These are phyloP conservation scores for Drosophila arawakana DNA, from an alignment of 1,140 invertebrate genomes.

Conservation along the genomic window DNA sequence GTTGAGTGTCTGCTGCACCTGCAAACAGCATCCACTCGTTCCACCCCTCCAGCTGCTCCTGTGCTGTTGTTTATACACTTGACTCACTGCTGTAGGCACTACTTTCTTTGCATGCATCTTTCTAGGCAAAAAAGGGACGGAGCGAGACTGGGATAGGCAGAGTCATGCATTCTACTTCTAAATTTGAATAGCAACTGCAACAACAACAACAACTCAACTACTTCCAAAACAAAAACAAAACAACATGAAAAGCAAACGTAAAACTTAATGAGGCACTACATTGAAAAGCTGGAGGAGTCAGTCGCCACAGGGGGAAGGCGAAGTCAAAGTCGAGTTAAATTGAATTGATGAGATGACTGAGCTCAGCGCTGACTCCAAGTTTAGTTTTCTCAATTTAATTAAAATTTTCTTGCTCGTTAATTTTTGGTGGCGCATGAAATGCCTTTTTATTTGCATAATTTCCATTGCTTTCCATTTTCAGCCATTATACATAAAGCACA, in stretches of 20 bases:
- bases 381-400: conserved; percentile 74
- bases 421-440: conserved; percentile 66
- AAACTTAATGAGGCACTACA: conserved; percentile 74
- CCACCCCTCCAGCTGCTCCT: conserved; percentile 7
- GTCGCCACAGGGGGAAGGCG: background rate
- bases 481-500: background rate
- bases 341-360: conserved; percentile 34
- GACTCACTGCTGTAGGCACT: conserved; percentile 24
- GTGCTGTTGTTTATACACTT: conserved; percentile 41
- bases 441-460: conserved; percentile 72
- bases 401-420: conserved; percentile 77
- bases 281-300: conserved; percentile 42
- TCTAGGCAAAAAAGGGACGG: background rate
- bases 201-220: conserved; percentile 50
- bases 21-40: conserved; percentile 12
- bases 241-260: conserved; percentile 56
- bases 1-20: conserved; percentile 56
- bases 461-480: conserved; percentile 49
- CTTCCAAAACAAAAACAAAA: conserved; percentile 44
- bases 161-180: conserved; percentile 66
- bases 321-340: conserved; percentile 13
- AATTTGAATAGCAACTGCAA: conserved; percentile 71
- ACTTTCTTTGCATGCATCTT: conserved; percentile 36
- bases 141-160: conserved; percentile 18
- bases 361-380: conserved; percentile 31